A percentile compares a stretch with the other conserved stretches of the same genome.
phyloP scores from a whole-genome alignment of 2,888 invertebrate genomes.

The Nephrotoma flavescens region DNA sequence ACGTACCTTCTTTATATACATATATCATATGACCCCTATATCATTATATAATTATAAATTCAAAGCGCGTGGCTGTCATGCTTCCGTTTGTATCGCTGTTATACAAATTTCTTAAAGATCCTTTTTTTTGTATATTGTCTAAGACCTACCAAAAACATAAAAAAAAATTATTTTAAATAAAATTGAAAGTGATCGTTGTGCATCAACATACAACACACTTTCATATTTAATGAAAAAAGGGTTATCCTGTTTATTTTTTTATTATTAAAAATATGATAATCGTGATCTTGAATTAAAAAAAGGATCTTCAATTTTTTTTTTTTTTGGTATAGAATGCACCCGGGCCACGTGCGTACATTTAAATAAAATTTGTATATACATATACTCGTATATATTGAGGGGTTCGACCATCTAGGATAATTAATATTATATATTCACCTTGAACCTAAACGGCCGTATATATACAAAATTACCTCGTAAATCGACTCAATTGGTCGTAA shows the following conservation, averaged over 20 bases:
- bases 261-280: neutral
- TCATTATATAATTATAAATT: constrained; percentile 7
- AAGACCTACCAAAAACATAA: neutral
- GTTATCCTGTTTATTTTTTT: neutral
- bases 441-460: neutral
- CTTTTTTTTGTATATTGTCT: neutral
- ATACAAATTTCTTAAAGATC: neutral
- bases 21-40: neutral
- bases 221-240: neutral
- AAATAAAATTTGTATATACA: neutral
- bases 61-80: constrained; percentile 9
- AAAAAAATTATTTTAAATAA: neutral
- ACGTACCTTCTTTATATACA: neutral
- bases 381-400: neutral
- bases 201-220: neutral
- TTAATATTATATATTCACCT: neutral
- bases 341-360: neutral
- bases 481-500: constrained; percentile 5
- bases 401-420: neutral
- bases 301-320: neutral
- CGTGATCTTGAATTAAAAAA: neutral
- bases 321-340: neutral
- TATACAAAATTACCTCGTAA: neutral
- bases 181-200: neutral
- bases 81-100: constrained; percentile 5